These are phyloP conservation scores for Chaetophractus vellerosus DNA, from an alignment of 2,797 vertebrate genomes.

Conservation along the genomic window DNA sequence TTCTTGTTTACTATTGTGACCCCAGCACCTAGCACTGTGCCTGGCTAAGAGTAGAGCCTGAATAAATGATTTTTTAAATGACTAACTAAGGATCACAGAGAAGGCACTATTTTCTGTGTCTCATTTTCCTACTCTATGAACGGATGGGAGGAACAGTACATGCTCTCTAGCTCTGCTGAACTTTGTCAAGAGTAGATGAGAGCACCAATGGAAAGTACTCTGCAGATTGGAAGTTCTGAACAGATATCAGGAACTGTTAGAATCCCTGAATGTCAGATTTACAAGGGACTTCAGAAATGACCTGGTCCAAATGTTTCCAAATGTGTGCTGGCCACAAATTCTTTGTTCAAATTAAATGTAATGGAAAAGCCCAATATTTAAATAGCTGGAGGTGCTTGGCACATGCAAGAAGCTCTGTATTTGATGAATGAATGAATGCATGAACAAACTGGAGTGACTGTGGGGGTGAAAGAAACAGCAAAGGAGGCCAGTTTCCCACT, in stretches of 20 bases:
- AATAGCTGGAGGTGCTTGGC: not conserved
- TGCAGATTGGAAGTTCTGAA: no score
- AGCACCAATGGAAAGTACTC: not conserved
- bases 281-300: not conserved
- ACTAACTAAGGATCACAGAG: not conserved
- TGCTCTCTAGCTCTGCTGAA: accelerated
- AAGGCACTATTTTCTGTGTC: not conserved
- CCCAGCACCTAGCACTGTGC: not conserved
- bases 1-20: not conserved
- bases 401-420: not conserved
- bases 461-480: not conserved
- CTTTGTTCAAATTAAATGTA: not conserved
- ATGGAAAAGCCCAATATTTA: not conserved
- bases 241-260: not conserved
- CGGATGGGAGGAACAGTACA: not conserved
- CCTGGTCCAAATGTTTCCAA: not conserved
- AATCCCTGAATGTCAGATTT: not conserved
- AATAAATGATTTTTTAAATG: not conserved
- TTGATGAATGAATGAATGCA: not conserved
- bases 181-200: not conserved
- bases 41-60: not conserved
- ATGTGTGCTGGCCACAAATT: not conserved
- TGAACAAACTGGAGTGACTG: not conserved
- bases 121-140: not conserved
- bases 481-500: not conserved